Conservation (phyloP, 2,888 invertebrate species). For the Cheilosia grossa region DNA sequence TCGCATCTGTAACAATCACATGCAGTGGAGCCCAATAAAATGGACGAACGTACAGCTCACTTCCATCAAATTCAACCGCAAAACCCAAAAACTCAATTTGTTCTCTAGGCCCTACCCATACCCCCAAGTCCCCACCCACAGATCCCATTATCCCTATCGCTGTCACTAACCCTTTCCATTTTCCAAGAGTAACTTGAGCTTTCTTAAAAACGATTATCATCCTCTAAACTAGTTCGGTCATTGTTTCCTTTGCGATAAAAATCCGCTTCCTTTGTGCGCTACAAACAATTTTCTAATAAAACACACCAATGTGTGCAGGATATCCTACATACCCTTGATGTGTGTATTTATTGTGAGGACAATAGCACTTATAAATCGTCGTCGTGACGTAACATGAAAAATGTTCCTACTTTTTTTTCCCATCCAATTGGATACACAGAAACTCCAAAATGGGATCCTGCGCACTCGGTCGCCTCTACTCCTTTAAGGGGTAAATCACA, state of each 20-base stretch:
- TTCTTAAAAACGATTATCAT: conserved; percentile 50
- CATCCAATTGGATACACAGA: conserved; percentile 73
- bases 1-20: neutral
- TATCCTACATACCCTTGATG: conserved; percentile 16
- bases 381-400: conserved; percentile 64
- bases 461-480: conserved; percentile 57
- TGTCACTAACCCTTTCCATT: conserved; percentile 11
- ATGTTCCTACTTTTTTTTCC: conserved; percentile 31
- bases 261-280: conserved; percentile 52
- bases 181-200: neutral
- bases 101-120: conserved; percentile 1
- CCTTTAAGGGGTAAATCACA: conserved; percentile 62
- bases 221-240: conserved; percentile 38
- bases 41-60: neutral
- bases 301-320: conserved; percentile 27
- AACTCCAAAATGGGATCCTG: conserved; percentile 63
- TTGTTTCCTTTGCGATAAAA: conserved; percentile 57
- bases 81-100: conserved; percentile 16
- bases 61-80: conserved; percentile 23
- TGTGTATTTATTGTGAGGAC: conserved; percentile 56
- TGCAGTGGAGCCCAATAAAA: neutral
- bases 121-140: neutral
- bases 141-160: conserved; percentile 16
- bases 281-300: conserved; percentile 60
- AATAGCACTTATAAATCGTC: conserved; percentile 70